Conservation (phyloP, 2,113 vertebrate species). For the Dipodomys spectabilis region DNA sequence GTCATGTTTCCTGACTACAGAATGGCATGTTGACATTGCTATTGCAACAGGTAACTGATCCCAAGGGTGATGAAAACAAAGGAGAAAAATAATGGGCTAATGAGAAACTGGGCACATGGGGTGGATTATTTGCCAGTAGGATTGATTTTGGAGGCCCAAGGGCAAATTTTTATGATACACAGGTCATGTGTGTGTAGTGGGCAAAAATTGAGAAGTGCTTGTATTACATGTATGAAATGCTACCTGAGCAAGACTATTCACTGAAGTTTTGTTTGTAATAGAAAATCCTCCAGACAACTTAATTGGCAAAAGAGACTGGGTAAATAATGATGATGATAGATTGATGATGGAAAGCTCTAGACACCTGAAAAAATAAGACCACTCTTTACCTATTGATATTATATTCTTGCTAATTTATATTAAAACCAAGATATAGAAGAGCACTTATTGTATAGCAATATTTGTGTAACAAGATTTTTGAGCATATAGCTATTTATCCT, state of each 20-base stretch:
- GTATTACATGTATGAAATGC: neutral
- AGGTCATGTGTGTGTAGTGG: neutral
- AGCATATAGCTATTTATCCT: no score
- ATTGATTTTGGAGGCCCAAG: neutral
- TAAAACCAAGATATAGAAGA: neutral
- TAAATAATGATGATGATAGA: neutral
- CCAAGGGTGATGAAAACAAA: neutral
- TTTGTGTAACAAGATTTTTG: neutral
- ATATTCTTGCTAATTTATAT: neutral
- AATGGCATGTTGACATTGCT: neutral
- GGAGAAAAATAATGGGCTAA: neutral
- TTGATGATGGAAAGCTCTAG: neutral
- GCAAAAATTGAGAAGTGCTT: neutral
- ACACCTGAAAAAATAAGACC: neutral
- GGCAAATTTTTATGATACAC: neutral
- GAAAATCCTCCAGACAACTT: neutral
- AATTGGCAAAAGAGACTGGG: neutral
- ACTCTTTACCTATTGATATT: neutral
- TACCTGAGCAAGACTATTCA: neutral
- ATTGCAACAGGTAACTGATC: neutral
- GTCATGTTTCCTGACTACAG: neutral
- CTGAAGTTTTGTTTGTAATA: neutral
- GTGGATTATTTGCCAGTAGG: neutral
- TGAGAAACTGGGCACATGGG: neutral
- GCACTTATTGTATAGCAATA: neutral